These are phyloP conservation scores for Himalopsyche anomala DNA, from an alignment of 2,888 invertebrate genomes.

Conservation along the genomic window DNA sequence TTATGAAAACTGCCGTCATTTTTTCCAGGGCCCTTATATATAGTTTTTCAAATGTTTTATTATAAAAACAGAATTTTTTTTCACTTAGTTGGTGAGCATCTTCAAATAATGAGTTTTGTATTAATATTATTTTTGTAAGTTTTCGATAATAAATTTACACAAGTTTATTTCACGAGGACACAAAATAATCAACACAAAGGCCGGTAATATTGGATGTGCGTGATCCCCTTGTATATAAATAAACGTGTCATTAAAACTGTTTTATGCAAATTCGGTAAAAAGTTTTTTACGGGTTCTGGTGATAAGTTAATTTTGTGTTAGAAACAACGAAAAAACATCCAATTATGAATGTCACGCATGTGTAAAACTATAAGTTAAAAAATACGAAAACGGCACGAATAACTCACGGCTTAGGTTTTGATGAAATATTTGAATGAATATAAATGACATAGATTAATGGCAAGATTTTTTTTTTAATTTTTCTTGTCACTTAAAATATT, in stretches of 20 bases:
- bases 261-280: conserved; percentile 60
- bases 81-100: too few relatives aligned
- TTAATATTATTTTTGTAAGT: too few relatives aligned
- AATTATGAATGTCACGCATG: conserved; percentile 62
- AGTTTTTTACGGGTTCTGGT: conserved; percentile 54
- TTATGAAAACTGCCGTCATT: too few relatives aligned
- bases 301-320: conserved; percentile 63
- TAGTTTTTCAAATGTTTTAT: too few relatives aligned
- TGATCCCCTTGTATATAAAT: conserved; percentile 52
- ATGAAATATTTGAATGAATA: not conserved
- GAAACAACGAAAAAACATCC: conserved; percentile 64
- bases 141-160: not conserved
- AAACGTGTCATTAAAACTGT: conserved; percentile 62
- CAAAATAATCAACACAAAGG: conserved; percentile 43
- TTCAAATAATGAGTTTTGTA: too few relatives aligned
- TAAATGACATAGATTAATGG: not conserved
- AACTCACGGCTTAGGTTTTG: not conserved
- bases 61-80: too few relatives aligned
- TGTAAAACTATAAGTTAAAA: not conserved
- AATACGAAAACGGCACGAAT: not conserved
- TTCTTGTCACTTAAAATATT: too few relatives aligned
- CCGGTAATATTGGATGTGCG: conserved; percentile 51
- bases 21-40: too few relatives aligned
- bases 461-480: too few relatives aligned
- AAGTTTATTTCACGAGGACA: not conserved